Evolutionary conservation across 2,888 invertebrate genomes (phyloP), one percentile per base, ranked within the genome.

Genomic region (Melieria crassipennis): DNA sequence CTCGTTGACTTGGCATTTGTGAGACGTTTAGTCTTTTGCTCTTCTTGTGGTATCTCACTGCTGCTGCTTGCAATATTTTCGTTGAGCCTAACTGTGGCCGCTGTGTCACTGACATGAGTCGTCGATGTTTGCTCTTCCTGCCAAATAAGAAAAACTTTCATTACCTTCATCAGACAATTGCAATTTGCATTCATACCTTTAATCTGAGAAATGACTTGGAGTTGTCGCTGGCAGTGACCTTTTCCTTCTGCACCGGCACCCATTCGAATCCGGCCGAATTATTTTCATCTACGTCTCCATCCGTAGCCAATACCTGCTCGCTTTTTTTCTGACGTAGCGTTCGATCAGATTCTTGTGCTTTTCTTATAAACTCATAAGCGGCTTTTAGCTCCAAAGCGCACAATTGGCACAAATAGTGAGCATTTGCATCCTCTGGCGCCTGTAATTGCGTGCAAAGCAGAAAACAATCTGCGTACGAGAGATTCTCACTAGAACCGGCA

Each of bases 401-500:
- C 11, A 48, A 45, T 13, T 13, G 5, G 13, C 69, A 69, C 10
- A 69, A 48, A 52, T 55, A 56, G 30, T 47, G 69, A 42, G 46
- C 30, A 63, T 69, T 13, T 47, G 56, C 63, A 13, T 48, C 56
- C 13, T 56, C 13, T 9, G 30, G 30, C 3, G 63, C 63, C 47
- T 69, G 55, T 43, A 69, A 56, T 48, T 69, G 69, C 6, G 69
- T 69, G 13, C 69, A 69, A 42, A 48, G 45, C 48, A 13, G 47
- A 56, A 69, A 69, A 10, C 69, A 69, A 47, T 69, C 63, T 30
- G 43, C 47, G 56, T 69, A 69, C 56, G 69, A 56, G 16, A 69
- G 47, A 5, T 46, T 4, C 16, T 69, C 62, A 10, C 47, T 7
- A 6, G 45, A 7, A 3, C 42, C 43, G 56, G 11, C 46, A 7